These are phyloP conservation scores for Hydrotaea cyrtoneurina DNA, from an alignment of 2,888 invertebrate species.

Conservation along the genomic window DNA sequence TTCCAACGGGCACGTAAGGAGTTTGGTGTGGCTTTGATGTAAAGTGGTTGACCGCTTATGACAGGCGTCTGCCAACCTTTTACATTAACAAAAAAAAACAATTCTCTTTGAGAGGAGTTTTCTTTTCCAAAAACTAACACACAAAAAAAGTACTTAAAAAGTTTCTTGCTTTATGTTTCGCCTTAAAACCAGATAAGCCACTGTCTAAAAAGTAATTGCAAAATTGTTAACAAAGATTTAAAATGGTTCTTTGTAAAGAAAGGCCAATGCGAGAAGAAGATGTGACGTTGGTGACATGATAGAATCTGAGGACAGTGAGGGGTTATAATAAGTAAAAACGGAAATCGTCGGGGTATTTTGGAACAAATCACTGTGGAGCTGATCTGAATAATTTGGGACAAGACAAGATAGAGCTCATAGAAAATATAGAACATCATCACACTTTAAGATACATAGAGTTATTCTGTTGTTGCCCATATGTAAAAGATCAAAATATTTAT, in stretches of 20 bases:
- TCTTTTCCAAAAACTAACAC: neutral
- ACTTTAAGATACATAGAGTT: too few relatives aligned
- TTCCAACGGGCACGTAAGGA: neutral
- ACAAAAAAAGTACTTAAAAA: slow-evolving; percentile 61
- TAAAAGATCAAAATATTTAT: too few relatives aligned
- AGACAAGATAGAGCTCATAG: too few relatives aligned
- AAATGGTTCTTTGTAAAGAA: neutral
- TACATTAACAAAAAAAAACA: neutral
- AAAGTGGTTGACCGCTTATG: slow-evolving; percentile 66
- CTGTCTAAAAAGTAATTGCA: slow-evolving; percentile 45
- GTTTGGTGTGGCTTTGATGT: neutral
- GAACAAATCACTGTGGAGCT: too few relatives aligned
- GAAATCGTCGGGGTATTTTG: too few relatives aligned
- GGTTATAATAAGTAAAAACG: too few relatives aligned
- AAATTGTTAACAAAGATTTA: slow-evolving; percentile 38
- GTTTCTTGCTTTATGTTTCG: slow-evolving; percentile 49
- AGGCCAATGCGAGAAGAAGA: neutral
- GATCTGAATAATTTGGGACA: too few relatives aligned
- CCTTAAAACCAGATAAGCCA: slow-evolving; percentile 30
- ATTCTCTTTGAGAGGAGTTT: neutral
- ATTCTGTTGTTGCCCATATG: too few relatives aligned
- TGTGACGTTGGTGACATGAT: neutral
- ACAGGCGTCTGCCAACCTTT: slow-evolving; percentile 37
- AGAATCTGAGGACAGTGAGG: neutral
- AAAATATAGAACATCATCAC: too few relatives aligned